Evolutionary conservation across 1,140 invertebrate species (phyloP).

Genomic region (Drosophila nigrodunni): DNA sequence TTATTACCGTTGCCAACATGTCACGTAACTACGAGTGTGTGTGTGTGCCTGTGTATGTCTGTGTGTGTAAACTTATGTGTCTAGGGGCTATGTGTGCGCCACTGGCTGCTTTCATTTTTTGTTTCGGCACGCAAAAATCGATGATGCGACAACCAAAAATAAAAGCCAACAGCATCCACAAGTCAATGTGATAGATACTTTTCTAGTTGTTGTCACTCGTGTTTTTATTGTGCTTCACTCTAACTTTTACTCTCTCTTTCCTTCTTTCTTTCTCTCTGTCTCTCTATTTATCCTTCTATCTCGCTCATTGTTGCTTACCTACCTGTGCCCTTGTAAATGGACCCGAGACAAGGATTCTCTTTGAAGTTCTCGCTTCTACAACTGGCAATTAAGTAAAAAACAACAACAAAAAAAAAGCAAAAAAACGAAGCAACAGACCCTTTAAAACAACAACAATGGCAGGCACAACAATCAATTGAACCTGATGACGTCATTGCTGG

Average conservation of each 20-base stretch:
- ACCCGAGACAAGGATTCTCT: conserved; percentile 25
- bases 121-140: conserved; percentile 63
- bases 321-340: conserved; percentile 27
- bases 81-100: neutral
- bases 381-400: conserved; percentile 21
- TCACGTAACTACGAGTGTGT: conserved; percentile 22
- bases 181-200: conserved; percentile 42
- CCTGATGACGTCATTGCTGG: conserved; percentile 24
- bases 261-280: too few relatives aligned
- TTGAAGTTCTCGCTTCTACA: conserved; percentile 28
- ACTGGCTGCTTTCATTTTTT: conserved; percentile 23
- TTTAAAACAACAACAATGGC: conserved; percentile 11
- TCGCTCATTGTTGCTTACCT: neutral
- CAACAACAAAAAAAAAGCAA: neutral
- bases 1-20: conserved; percentile 72
- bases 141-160: conserved; percentile 74
- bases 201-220: conserved; percentile 11
- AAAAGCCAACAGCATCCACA: conserved; percentile 70
- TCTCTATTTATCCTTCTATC: neutral
- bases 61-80: neutral
- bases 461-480: conserved; percentile 27
- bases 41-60: conserved; percentile 7
- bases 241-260: neutral
- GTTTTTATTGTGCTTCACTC: conserved; percentile 2
- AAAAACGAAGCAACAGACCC: neutral